phyloP scores from a whole-genome alignment of 2,888 invertebrate genomes.

The Portevinia maculata region DNA sequence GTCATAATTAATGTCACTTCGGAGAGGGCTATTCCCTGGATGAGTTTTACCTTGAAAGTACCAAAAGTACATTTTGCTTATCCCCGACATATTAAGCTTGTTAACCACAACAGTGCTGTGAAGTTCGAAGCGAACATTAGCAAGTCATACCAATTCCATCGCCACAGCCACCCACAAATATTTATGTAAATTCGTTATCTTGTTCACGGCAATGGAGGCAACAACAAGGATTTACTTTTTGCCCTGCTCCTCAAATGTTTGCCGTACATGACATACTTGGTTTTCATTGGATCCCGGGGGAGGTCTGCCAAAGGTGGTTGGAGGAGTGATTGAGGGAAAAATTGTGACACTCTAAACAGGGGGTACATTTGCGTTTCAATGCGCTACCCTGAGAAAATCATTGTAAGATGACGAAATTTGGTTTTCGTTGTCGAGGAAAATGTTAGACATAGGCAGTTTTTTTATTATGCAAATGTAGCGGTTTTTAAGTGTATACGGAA shows the following conservation, averaged over 20 bases:
- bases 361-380: constrained; percentile 22
- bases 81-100: constrained; percentile 14
- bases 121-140: background rate
- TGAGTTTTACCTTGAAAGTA: constrained; percentile 19
- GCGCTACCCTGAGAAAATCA: constrained; percentile 11
- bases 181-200: constrained; percentile 61
- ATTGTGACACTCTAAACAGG: constrained; percentile 27
- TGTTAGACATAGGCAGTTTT: background rate
- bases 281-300: background rate
- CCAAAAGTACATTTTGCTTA: constrained; percentile 30
- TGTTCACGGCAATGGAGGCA: constrained; percentile 53
- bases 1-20: constrained; percentile 46
- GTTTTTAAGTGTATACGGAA: constrained; percentile 4
- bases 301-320: too few species aligned
- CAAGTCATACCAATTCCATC: constrained; percentile 8
- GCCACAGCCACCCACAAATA: constrained; percentile 12
- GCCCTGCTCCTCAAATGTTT: constrained; percentile 24
- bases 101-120: constrained; percentile 9
- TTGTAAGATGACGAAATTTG: constrained; percentile 24
- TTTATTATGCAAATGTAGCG: constrained; percentile 40
- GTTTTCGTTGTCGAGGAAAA: background rate
- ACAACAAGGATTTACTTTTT: constrained; percentile 57
- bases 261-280: constrained; percentile 26
- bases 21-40: background rate
- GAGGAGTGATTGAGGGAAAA: constrained; percentile 9